phyloP scores from a whole-genome alignment of 2,113 vertebrate species.

The Plecturocebus donacophilus region DNA sequence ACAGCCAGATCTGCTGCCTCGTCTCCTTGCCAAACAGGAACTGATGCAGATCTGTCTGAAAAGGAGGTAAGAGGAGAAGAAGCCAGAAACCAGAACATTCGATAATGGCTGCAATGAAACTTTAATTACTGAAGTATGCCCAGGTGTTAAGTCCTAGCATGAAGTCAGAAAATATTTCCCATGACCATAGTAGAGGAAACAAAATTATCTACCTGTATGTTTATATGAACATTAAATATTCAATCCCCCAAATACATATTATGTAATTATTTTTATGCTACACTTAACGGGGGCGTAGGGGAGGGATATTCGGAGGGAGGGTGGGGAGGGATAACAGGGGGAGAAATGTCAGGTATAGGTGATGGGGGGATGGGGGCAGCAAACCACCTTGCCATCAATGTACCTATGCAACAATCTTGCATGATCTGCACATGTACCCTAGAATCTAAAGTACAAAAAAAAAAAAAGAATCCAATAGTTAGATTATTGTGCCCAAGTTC shows the following conservation, averaged over 20 bases:
- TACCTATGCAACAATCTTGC: too few species aligned
- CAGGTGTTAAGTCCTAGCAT: neutral
- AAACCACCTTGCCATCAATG: too few species aligned
- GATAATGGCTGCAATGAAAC: accelerated
- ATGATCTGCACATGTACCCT: too few species aligned
- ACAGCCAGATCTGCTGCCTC: too few species aligned
- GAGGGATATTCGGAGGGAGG: too few species aligned
- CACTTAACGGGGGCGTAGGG: accelerated
- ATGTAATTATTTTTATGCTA: neutral
- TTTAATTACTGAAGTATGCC: neutral
- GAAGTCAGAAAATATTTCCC: neutral
- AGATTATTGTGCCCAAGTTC: neutral
- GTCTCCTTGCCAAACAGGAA: neutral
- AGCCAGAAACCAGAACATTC: neutral
- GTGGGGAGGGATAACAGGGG: too few species aligned
- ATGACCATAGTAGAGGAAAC: neutral
- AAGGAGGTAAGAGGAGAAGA: neutral
- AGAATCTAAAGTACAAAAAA: neutral
- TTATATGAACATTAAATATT: neutral
- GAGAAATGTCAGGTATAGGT: too few species aligned
- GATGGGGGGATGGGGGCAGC: too few species aligned
- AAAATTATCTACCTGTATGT: neutral
- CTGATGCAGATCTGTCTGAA: neutral
- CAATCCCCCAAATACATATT: neutral
- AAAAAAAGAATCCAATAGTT: neutral